A percentile compares a stretch with the other conserved stretches of the same genome.
phyloP scores from a whole-genome alignment of 2,113 vertebrate species.

The Lanius collurio region DNA sequence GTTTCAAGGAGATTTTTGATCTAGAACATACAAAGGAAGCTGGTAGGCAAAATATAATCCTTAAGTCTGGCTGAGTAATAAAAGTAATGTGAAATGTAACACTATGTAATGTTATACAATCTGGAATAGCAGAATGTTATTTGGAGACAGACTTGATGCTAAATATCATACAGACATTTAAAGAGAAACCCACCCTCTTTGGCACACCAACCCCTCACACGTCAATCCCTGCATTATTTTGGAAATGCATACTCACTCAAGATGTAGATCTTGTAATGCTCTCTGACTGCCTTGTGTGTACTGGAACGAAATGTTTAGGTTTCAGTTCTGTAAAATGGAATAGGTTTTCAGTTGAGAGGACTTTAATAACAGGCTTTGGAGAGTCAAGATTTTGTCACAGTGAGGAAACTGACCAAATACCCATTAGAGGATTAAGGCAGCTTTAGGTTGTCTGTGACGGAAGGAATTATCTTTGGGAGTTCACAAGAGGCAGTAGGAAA shows the following conservation, averaged over 20 bases:
- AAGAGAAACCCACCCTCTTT: constrained; percentile 30
- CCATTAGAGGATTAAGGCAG: constrained; percentile 29
- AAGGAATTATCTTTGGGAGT: constrained; percentile 14
- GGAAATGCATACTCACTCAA: background rate
- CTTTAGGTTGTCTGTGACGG: constrained; percentile 28
- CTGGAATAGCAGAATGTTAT: constrained; percentile 26
- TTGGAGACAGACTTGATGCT: constrained; percentile 35
- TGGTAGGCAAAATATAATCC: constrained; percentile 6
- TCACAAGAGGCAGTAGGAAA: constrained; percentile 25
- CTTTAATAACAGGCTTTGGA: constrained; percentile 15
- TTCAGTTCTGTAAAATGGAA: constrained; percentile 8
- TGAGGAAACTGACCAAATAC: constrained; percentile 9
- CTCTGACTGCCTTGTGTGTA: background rate
- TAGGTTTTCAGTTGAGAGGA: background rate
- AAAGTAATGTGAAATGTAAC: constrained; percentile 27
- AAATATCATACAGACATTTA: constrained; percentile 31
- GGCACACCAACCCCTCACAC: background rate
- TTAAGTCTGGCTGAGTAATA: constrained; percentile 26
- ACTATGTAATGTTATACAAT: constrained; percentile 24
- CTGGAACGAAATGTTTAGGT: background rate
- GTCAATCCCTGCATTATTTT: constrained; percentile 15
- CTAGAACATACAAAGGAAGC: background rate
- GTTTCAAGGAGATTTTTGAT: background rate
- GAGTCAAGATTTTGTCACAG: constrained; percentile 27
- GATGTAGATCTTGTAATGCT: background rate